Evolutionary conservation across 2,113 vertebrate genomes (phyloP).

Genomic region (Oncorhynchus nerka): DNA sequence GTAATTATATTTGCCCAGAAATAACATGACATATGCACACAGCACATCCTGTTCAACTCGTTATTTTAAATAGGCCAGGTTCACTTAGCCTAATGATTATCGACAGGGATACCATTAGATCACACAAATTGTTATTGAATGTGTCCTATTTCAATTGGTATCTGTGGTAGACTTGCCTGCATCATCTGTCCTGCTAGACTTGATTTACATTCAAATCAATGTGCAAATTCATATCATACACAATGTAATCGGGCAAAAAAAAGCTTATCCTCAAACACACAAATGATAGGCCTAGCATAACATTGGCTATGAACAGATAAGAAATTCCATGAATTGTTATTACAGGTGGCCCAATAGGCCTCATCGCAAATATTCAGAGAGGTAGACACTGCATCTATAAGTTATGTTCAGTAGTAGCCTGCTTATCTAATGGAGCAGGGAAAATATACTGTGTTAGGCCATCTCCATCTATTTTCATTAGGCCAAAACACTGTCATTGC

Average conservation of each 20-base stretch:
- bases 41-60: neutral
- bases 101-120: too few relatives aligned
- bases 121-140: too few relatives aligned
- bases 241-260: neutral
- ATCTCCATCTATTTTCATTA: neutral
- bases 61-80: too few relatives aligned
- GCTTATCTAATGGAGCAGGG: neutral
- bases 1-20: neutral
- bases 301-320: neutral
- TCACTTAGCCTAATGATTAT: too few relatives aligned
- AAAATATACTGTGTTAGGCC: slow-evolving; percentile 10
- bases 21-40: neutral
- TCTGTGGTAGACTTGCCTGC: too few relatives aligned
- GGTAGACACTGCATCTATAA: too few relatives aligned
- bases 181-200: neutral
- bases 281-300: neutral
- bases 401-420: neutral
- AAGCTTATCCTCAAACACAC: neutral
- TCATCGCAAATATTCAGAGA: neutral
- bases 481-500: slow-evolving; percentile 23
- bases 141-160: too few relatives aligned
- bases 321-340: neutral
- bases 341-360: neutral
- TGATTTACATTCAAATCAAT: neutral
- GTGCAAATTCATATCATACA: neutral